phyloP scores from a whole-genome alignment of 2,888 invertebrate species.

The Cecidostiba fungosa region DNA sequence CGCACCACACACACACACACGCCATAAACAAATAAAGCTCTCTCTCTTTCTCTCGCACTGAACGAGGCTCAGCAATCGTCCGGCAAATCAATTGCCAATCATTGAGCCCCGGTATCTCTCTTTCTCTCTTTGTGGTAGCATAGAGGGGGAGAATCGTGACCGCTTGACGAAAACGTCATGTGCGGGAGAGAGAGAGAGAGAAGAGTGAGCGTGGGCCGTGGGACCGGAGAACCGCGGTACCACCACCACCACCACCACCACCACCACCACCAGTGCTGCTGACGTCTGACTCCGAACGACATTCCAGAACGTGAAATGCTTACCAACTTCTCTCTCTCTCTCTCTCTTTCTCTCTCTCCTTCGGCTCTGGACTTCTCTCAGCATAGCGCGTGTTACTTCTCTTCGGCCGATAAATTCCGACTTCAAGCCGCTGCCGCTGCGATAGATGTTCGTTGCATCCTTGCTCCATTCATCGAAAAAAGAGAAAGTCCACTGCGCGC shows the following conservation, averaged over 20 bases:
- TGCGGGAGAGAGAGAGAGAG: neutral
- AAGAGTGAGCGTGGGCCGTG: constrained; percentile 63
- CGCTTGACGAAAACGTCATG: constrained; percentile 40
- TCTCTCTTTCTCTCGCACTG: neutral
- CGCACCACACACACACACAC: neutral
- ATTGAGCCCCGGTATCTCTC: constrained; percentile 45
- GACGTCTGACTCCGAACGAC: constrained; percentile 68
- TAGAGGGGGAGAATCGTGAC: constrained; percentile 17
- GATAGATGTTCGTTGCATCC: constrained; percentile 17
- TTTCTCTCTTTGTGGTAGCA: neutral
- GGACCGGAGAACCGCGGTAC: constrained; percentile 57
- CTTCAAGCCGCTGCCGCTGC: neutral
- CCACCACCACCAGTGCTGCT: constrained; percentile 62
- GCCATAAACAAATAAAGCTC: constrained; percentile 5
- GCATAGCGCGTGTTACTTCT: neutral
- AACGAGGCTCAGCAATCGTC: neutral
- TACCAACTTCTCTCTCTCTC: constrained; percentile 52
- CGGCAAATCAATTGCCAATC: constrained; percentile 65
- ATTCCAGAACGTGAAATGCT: constrained; percentile 71
- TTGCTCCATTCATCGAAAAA: constrained; percentile 5
- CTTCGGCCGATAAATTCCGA: neutral
- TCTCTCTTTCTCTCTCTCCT: constrained; percentile 28
- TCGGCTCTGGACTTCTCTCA: constrained; percentile 55
- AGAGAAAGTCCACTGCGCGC: neutral
- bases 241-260: constrained; percentile 14